Conservation (phyloP, 2,888 invertebrate species). For the Hirtodrosophila cameraria region DNA sequence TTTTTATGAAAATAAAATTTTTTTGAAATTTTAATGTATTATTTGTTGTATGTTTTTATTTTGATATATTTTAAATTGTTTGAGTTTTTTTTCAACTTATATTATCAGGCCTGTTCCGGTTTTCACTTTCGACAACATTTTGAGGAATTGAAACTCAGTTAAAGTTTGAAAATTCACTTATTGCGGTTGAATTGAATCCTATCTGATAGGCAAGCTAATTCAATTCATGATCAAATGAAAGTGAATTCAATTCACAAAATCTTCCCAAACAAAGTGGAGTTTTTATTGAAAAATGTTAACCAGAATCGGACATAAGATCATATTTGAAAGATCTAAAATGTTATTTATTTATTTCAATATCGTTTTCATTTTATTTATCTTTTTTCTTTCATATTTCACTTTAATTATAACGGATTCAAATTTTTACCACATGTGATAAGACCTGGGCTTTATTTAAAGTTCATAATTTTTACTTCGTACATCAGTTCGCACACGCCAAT, state of each 20-base stretch:
- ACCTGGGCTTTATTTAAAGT: conserved; percentile 17
- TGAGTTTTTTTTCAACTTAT: not conserved
- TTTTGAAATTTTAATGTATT: conserved; percentile 1
- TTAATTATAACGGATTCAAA: conserved; percentile 5
- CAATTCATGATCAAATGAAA: too few relatives aligned
- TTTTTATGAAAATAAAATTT: conserved; percentile 58
- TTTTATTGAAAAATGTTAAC: not conserved
- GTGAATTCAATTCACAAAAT: too few relatives aligned
- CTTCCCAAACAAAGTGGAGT: too few relatives aligned
- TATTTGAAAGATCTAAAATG: too few relatives aligned
- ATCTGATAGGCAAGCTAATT: too few relatives aligned
- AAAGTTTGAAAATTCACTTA: too few relatives aligned
- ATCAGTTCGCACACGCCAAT: conserved; percentile 26
- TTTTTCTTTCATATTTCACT: too few relatives aligned
- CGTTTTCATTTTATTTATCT: too few relatives aligned
- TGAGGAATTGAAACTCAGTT: too few relatives aligned
- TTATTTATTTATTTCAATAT: not conserved
- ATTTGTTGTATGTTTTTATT: conserved; percentile 7
- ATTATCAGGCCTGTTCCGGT: too few relatives aligned
- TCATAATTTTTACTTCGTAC: conserved; percentile 9
- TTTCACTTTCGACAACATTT: too few relatives aligned
- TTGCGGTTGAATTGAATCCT: too few relatives aligned
- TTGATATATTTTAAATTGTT: not conserved
- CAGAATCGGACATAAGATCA: not conserved
- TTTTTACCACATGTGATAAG: conserved; percentile 27